These are phyloP conservation scores for Xestia sexstrigata DNA, from an alignment of 2,888 invertebrate genomes.

Conservation along the genomic window DNA sequence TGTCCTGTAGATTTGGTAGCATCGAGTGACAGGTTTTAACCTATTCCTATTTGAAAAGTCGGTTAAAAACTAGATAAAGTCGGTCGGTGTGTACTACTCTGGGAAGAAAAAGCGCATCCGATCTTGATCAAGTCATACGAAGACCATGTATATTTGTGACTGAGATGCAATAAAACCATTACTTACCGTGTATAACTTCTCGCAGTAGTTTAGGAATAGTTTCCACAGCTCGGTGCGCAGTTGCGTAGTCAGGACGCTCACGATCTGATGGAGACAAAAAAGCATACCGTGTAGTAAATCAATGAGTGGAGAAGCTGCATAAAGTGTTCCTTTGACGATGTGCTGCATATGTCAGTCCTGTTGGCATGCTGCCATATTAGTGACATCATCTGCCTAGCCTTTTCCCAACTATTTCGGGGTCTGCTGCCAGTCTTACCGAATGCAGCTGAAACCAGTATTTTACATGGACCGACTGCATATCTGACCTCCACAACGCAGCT, in stretches of 20 bases:
- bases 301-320: neutral
- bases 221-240: conserved; percentile 67
- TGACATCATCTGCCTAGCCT: neutral
- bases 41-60: too few species aligned
- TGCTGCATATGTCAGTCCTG: neutral
- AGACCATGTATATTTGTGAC: neutral
- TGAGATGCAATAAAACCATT: neutral
- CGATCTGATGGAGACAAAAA: conserved; percentile 63
- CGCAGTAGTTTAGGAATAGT: conserved; percentile 71
- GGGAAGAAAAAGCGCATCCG: too few species aligned
- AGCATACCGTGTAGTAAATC: neutral
- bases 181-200: conserved; percentile 64
- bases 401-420: too few species aligned
- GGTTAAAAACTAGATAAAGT: neutral
- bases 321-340: neutral
- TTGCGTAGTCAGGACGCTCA: conserved; percentile 68
- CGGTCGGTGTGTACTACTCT: too few species aligned
- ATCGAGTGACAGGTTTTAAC: too few species aligned
- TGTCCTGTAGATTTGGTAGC: neutral
- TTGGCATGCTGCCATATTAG: neutral
- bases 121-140: neutral
- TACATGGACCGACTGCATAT: too few species aligned
- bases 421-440: too few species aligned
- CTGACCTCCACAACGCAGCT: too few species aligned
- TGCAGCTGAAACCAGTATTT: too few species aligned